Conservation (phyloP, 2,888 invertebrate genomes). For the Atethmia centrago region DNA sequence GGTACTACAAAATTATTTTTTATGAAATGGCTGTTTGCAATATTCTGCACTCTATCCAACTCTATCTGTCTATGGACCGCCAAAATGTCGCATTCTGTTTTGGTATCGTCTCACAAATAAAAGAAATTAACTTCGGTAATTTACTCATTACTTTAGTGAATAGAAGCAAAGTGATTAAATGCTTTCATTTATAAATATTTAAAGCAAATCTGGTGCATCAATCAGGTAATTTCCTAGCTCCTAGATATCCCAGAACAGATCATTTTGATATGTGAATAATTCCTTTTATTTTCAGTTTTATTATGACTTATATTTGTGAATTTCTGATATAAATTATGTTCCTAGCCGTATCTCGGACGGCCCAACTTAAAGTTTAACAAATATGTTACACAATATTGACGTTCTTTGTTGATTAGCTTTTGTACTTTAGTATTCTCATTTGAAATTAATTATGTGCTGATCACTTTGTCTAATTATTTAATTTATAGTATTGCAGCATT, state of each 20-base stretch:
- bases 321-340: conserved; percentile 25
- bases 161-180: conserved; percentile 69
- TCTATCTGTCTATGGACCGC: conserved; percentile 76
- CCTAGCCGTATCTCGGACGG: neutral
- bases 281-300: conserved; percentile 72
- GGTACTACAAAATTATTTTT: neutral
- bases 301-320: conserved; percentile 62
- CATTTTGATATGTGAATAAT: conserved; percentile 65
- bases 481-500: neutral
- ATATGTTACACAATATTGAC: conserved; percentile 27
- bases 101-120: conserved; percentile 84
- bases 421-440: conserved; percentile 44
- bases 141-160: conserved; percentile 75
- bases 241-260: conserved; percentile 49
- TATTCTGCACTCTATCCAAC: conserved; percentile 5
- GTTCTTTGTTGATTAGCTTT: conserved; percentile 27
- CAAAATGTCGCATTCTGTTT: conserved; percentile 90
- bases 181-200: conserved; percentile 71
- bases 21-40: neutral
- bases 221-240: conserved; percentile 62
- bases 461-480: conserved; percentile 35
- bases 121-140: conserved; percentile 82
- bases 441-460: conserved; percentile 40
- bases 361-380: neutral
- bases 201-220: conserved; percentile 52